Conservation (phyloP, 1,140 invertebrate species). For the Drosophila sp. region DNA sequence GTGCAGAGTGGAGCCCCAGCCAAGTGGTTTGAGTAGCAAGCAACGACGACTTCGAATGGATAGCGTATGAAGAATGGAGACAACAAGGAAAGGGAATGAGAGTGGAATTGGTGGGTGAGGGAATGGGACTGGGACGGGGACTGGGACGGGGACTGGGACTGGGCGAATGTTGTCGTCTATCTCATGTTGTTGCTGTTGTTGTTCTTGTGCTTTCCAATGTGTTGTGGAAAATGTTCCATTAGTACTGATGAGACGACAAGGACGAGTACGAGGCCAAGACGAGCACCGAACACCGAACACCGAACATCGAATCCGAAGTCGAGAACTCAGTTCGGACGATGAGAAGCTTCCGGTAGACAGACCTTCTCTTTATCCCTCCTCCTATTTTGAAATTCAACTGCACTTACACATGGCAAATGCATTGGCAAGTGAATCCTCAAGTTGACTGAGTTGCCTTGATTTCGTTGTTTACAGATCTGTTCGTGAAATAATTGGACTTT, state of each 20-base stretch:
- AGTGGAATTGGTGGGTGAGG: not conserved
- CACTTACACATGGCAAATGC: conserved; percentile 21
- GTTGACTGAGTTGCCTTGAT: conserved; percentile 23
- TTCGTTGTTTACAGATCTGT: conserved; percentile 5
- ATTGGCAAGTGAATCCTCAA: conserved; percentile 19
- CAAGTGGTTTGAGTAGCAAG: conserved; percentile 65
- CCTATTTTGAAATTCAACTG: conserved; percentile 5
- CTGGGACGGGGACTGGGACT: too few species aligned
- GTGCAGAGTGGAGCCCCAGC: conserved; percentile 20
- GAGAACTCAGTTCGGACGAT: conserved; percentile 33
- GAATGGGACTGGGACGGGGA: too few species aligned
- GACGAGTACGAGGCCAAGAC: conserved; percentile 11
- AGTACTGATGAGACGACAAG: conserved; percentile 71
- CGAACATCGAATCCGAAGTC: conserved; percentile 28
- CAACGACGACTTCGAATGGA: conserved; percentile 35
- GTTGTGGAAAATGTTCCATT: conserved; percentile 82
- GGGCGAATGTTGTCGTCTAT: conserved; percentile 10
- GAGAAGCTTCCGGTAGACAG: conserved; percentile 27
- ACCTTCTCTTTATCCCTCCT: not conserved
- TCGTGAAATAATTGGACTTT: conserved; percentile 19
- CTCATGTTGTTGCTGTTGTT: conserved; percentile 5
- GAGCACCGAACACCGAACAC: conserved; percentile 13
- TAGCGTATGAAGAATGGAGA: too few species aligned
- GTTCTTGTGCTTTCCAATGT: conserved; percentile 53
- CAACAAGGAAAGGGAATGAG: conserved; percentile 17